Evolutionary conservation across 1,140 invertebrate species (phyloP).

Genomic region (Cyclargus thomasi): DNA sequence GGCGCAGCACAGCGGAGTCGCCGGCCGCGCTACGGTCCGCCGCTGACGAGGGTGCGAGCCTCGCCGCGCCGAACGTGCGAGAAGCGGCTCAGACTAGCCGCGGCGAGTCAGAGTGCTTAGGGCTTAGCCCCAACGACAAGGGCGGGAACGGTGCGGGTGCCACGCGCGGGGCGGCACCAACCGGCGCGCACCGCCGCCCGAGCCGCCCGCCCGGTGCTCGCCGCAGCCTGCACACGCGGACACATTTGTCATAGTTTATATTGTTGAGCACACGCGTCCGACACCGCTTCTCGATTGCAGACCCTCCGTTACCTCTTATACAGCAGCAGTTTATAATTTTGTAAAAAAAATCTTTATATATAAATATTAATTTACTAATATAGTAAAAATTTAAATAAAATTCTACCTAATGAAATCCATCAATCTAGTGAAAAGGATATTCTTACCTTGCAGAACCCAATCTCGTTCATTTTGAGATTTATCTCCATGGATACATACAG

Average conservation of each 20-base stretch:
- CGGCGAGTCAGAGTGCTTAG: conserved; percentile 53
- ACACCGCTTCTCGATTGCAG: conserved; percentile 56
- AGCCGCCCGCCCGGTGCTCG: conserved; percentile 53
- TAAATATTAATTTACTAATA: conserved; percentile 1
- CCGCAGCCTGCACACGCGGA: conserved; percentile 68
- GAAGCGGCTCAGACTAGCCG: conserved; percentile 66
- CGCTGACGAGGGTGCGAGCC: conserved; percentile 40
- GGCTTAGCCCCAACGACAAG: conserved; percentile 57
- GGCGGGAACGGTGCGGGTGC: conserved; percentile 47
- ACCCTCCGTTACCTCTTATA: conserved; percentile 22
- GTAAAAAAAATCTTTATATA: conserved; percentile 4
- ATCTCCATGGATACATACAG: conserved; percentile 91
- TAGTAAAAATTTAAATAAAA: conserved; percentile 1
- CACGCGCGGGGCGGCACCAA: conserved; percentile 31
- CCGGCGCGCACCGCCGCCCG: conserved; percentile 46
- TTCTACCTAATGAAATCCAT: background rate
- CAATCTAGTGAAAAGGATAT: background rate
- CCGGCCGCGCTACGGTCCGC: conserved; percentile 41
- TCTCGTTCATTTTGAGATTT: conserved; percentile 93
- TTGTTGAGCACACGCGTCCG: conserved; percentile 38
- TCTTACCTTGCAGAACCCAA: conserved; percentile 84
- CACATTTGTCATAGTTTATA: conserved; percentile 37
- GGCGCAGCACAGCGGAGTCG: conserved; percentile 32
- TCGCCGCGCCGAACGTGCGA: conserved; percentile 41
- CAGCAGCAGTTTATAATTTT: conserved; percentile 15